Evolutionary conservation across 30 jellyfish, hydroid and myxozoan species (phyloP), one percentile per base, ranked within the genome.

Genomic region (Hydractinia echinata): DNA sequence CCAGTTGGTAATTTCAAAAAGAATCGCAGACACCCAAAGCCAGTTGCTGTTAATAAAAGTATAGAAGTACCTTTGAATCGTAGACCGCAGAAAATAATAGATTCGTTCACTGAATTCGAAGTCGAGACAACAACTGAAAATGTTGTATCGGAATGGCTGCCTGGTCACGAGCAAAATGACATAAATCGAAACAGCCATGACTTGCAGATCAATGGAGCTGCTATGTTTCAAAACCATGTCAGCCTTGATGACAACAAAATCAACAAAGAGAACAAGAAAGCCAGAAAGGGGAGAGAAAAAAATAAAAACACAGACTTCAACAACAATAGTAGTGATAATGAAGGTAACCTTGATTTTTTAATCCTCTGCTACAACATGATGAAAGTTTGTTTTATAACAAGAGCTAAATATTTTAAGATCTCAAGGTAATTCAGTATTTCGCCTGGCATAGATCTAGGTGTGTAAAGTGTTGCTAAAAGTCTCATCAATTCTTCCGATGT

Each of bases 161-260:
- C 19, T 64, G 74, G 39, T 1, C 74, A 64, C 74, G 39, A n/a
- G 74, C 74, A 64, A 64, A 64, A 6, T 64, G 74, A n/a, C 8
- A 51, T 6, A 13, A 13, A 13, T 64, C 51, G 39, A n/a, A 13
- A 7, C 19, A 64, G 39, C 74, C 10, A 64, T 64, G 18, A 44
- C 74, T 13, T 64, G 7, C 51, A 64, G 39, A 64, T 64, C 7
- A 64, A 44, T 13, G 74, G 74, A n/a, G 74, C 74, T 13, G 74
- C 51, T 51, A 64, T 64, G 39, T 51, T 64, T n/a, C 39, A 44
- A 7, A 64, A 64, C 7, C 74, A 64, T n/a, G 74, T 13, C 19
- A 44, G 19, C 10, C 51, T n/a, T 7, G 74, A n/a, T 64, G 39
- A 13, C 16, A 51, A 64, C 18, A 13, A 16, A 44, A 44, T 51